Base-by-base conservation (phyloP, 2,888 invertebrate genomes). In the Harpalus rufipes region DNA sequence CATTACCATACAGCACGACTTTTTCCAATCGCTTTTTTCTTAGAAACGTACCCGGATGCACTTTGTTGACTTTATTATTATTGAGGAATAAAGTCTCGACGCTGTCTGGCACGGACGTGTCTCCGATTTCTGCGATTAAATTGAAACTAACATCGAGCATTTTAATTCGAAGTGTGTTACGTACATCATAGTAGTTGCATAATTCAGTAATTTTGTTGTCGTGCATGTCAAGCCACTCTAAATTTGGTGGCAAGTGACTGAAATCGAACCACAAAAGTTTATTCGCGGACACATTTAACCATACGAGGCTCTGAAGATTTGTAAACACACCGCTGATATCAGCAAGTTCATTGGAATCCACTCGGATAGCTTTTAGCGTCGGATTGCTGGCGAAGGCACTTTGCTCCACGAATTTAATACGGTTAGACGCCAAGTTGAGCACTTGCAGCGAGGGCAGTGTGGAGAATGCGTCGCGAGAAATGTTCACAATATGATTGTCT, bases 181-280 rank as follows among this genome's bases (percentile, higher is more conserved):
- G 93, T 84, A 95, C 92, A 85, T 94, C 94, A 89, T 94, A 95
- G 87, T 94, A 95, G 90, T 96, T 96, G 87, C 95, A 95, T 63
- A 96, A 92, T 88, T 95, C 94, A 87, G 94, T 93, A 88, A 96
- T 94, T 92, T 94, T 93, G 91, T 96, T 96, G 89, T 95, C 94
- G 89, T 96, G 96, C 93, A 96, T 94, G 90, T 96, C 96, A 84
- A 97, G 92, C 95, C 95, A 96, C 90, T 95, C 95, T 65, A 96
- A 92, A 88, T 94, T 95, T 1, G 92, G 90, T 12, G 96, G 96
- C 88, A 96, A 93, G 88, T 96, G 94, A 87, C 95, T 95, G 88
- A 96, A 96, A 91, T 96, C 96, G 91, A 96, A 96, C 94, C 95
- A 95, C 86, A 94, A 92, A 87, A 96, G 91, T 89, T 94, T 94